Percentiles rank a stretch among this genome's conserved stretches.
phyloP scores from a whole-genome alignment of 2,113 vertebrate species.

The Chionomys nivalis region DNA sequence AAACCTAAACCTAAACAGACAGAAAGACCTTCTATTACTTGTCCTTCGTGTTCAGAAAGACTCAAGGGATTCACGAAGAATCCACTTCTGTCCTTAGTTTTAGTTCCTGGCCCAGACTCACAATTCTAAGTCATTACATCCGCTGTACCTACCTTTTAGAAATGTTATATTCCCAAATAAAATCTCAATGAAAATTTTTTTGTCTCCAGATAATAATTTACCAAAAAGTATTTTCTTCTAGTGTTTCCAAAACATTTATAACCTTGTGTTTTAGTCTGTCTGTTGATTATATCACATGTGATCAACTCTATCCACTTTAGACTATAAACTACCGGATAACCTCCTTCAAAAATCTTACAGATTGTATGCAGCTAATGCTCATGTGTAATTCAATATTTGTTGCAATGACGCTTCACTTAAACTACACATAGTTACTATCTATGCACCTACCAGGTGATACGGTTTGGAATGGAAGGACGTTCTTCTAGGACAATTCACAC shows the following conservation, averaged over 20 bases:
- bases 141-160: neutral
- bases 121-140: neutral
- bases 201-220: neutral
- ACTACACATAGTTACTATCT: neutral
- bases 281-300: neutral
- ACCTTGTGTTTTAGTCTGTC: slow-evolving; percentile 3
- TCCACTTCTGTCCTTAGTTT: neutral
- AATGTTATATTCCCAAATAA: neutral
- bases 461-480: neutral
- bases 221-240: neutral
- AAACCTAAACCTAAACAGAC: neutral
- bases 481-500: neutral
- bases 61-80: neutral
- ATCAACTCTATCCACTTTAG: neutral
- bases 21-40: slow-evolving; percentile 1
- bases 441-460: neutral
- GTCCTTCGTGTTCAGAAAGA: neutral
- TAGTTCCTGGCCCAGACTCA: neutral
- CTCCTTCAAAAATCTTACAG: neutral
- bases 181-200: neutral
- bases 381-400: neutral
- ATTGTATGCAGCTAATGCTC: neutral
- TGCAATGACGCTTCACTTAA: slow-evolving; percentile 3
- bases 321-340: neutral
- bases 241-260: neutral